Percentiles rank a stretch among this genome's conserved stretches.
These are phyloP conservation scores for Drosophila nigromelanica DNA, from an alignment of 1,140 invertebrate genomes.

Conservation along the genomic window DNA sequence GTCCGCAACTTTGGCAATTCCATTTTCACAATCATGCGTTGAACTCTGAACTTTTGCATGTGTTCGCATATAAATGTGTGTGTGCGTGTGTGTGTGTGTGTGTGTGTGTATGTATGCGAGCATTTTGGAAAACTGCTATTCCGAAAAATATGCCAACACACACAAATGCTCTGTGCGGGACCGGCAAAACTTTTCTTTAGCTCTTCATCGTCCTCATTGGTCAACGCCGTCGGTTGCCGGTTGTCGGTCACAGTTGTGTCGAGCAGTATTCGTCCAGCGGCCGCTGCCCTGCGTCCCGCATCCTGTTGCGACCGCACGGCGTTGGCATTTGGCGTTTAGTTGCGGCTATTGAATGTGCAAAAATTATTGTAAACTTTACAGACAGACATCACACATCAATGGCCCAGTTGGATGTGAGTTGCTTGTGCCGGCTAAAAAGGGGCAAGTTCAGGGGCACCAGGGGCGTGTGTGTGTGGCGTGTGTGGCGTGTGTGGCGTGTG, in stretches of 20 bases:
- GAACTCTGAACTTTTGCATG: conserved; percentile 73
- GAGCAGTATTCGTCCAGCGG: conserved; percentile 38
- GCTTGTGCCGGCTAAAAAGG: neutral
- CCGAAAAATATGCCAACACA: conserved; percentile 73
- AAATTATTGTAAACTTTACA: conserved; percentile 82
- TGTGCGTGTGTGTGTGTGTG: conserved; percentile 18
- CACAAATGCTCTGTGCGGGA: conserved; percentile 45
- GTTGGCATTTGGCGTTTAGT: conserved; percentile 77
- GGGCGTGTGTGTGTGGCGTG: neutral
- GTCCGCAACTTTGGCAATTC: conserved; percentile 73
- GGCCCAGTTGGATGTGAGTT: conserved; percentile 27
- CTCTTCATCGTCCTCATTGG: conserved; percentile 45
- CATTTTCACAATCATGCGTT: conserved; percentile 81
- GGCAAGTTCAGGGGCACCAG: conserved; percentile 9
- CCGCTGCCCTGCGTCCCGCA: conserved; percentile 1
- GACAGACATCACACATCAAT: conserved; percentile 64
- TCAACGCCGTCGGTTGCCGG: conserved; percentile 45
- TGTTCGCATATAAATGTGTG: conserved; percentile 29
- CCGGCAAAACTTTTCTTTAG: conserved; percentile 58
- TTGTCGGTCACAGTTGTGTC: conserved; percentile 75
- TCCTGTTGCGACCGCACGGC: conserved; percentile 37
- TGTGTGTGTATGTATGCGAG: conserved; percentile 3
- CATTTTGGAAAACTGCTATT: conserved; percentile 73
- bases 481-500: neutral
- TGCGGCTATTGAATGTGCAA: conserved; percentile 78